A percentile compares a stretch with the other conserved stretches of the same genome.
phyloP scores from a whole-genome alignment of 1,140 invertebrate genomes.

The Arion vulgaris region DNA sequence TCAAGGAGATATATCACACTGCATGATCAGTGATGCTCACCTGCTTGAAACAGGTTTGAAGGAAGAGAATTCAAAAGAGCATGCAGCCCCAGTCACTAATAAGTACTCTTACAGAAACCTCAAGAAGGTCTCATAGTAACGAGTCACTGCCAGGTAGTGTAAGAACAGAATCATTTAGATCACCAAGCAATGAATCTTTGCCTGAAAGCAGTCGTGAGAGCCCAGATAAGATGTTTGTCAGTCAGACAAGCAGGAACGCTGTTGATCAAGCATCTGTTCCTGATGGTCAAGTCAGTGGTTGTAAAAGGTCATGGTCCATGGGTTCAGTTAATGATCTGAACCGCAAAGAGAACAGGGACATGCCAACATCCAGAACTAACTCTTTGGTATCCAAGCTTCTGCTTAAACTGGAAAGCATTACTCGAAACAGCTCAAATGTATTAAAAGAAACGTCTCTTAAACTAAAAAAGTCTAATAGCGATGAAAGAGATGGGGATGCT shows the following conservation, averaged over 20 bases:
- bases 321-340: constrained; percentile 6
- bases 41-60: not conserved
- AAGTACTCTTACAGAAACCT: not conserved
- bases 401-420: constrained; percentile 51
- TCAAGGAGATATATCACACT: constrained; percentile 41
- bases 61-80: constrained; percentile 14
- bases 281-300: not conserved
- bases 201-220: constrained; percentile 17
- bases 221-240: not conserved
- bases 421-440: constrained; percentile 47
- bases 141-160: constrained; percentile 20
- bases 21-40: not conserved
- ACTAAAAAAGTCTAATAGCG: constrained; percentile 42
- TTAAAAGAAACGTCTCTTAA: constrained; percentile 32
- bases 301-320: constrained; percentile 11
- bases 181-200: constrained; percentile 33
- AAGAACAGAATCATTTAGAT: constrained; percentile 18
- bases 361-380: not conserved
- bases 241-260: not conserved
- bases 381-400: constrained; percentile 41
- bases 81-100: constrained; percentile 16
- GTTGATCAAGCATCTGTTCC: not conserved
- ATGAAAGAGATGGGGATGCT: constrained; percentile 26
- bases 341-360: not conserved
- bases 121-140: constrained; percentile 21